These are phyloP conservation scores for Zaprionus camerounensis DNA, from an alignment of 1,140 invertebrate species.

Conservation along the genomic window DNA sequence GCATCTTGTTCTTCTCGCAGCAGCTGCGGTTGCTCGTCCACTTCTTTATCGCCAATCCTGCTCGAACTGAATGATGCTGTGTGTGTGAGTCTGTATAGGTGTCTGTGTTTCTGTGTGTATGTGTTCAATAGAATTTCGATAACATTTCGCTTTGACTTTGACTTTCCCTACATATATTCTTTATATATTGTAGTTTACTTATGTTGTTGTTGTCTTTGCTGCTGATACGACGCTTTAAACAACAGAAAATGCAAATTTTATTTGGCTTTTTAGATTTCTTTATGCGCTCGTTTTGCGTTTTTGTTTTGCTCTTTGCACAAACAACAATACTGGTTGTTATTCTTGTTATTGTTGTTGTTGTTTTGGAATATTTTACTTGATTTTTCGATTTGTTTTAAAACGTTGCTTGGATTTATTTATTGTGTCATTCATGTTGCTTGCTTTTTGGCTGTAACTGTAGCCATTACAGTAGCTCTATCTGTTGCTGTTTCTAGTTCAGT, in stretches of 20 bases:
- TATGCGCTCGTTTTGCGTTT: conserved; percentile 43
- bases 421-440: conserved; percentile 65
- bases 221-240: conserved; percentile 70
- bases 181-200: conserved; percentile 14
- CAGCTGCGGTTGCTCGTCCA: neutral
- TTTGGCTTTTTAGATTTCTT: conserved; percentile 53
- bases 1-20: conserved; percentile 15
- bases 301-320: conserved; percentile 20
- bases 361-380: conserved; percentile 11
- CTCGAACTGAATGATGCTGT: neutral
- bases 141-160: conserved; percentile 72
- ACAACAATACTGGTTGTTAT: conserved; percentile 3
- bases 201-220: conserved; percentile 21
- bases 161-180: conserved; percentile 43
- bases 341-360: conserved; percentile 19
- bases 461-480: conserved; percentile 38
- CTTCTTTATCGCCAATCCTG: neutral
- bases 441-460: conserved; percentile 21
- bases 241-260: conserved; percentile 77
- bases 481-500: conserved; percentile 14
- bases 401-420: conserved; percentile 76
- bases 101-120: conserved; percentile 10
- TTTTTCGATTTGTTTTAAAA: conserved; percentile 73
- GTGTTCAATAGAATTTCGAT: conserved; percentile 72
- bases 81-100: neutral